Evolutionary conservation across 2,888 invertebrate genomes (phyloP), one percentile per base, ranked within the genome.

Genomic region (Phortica magna): DNA sequence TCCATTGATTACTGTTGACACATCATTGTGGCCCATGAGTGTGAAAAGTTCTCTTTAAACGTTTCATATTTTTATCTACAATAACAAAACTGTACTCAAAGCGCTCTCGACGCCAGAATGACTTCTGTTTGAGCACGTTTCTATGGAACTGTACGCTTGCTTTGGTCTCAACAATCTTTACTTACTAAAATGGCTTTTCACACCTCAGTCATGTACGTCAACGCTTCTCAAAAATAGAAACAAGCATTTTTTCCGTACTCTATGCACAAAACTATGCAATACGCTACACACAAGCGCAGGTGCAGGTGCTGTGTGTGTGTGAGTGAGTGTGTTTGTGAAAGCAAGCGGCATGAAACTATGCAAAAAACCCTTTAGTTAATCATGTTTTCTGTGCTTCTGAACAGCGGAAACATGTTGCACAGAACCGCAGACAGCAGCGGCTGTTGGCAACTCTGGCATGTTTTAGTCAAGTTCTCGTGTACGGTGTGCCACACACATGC

Each of bases 361-460:
- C 14, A 14, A 22, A 12, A 61, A 61, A 61, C n/a, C 59, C 61
- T 61, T 61, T 61, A 68, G 68, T 68, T 68, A 68, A 68, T 48
- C 68, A 68, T 39, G 48, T 68, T 68, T 68, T 19, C 10, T 12
- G 39, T 7, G 19, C 43, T 61, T 6, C 61, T 14, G 48, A 22
- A 22, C 10, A 61, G 61, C 22, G 61, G 22, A 61, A 61, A 61
- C 61, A 61, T 61, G 61, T 61, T 61, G 61, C 61, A 61, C 48
- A 2, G 48, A 48, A 48, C 48, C 48, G 48, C 48, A 14, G 48
- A 48, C 48, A 5, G 48, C 48, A 48, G 9, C 7, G 14, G 48
- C 48, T 14, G 14, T 3, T 48, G 61, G 61, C 61, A 61, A 61
- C 9, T 22, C 22, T 61, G 61, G 61, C 22, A 48, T 48, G 48